Conservation (phyloP, 2,888 invertebrate species). For the Ochropleura plecta region DNA sequence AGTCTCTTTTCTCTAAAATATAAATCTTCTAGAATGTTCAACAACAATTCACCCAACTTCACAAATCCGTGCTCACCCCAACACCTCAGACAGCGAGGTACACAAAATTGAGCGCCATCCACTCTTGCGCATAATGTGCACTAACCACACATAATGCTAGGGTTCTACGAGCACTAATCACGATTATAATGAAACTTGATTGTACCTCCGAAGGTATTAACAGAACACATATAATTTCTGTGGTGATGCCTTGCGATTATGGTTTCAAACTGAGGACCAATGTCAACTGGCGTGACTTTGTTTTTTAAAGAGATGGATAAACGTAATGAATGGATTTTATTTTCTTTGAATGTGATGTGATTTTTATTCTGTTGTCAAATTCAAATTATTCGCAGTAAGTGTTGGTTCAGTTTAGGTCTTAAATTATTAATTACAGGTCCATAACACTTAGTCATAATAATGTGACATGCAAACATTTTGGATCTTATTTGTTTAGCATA, state of each 20-base stretch:
- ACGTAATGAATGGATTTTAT: no score
- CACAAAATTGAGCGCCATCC: conserved; percentile 52
- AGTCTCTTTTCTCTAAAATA: not conserved
- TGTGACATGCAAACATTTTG: no score
- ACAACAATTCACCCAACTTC: not conserved
- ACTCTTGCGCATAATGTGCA: conserved; percentile 60
- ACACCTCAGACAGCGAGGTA: conserved; percentile 24
- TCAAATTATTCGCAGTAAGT: no score
- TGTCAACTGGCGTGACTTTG: conserved; percentile 26
- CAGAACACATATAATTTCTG: conserved; percentile 66
- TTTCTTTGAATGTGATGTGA: no score
- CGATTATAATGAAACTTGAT: conserved; percentile 69
- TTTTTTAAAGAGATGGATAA: not conserved
- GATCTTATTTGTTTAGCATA: no score
- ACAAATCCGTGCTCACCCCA: conserved; percentile 12
- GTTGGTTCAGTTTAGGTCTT: no score
- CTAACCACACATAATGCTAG: conserved; percentile 68
- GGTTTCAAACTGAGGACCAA: not conserved
- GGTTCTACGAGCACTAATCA: conserved; percentile 66
- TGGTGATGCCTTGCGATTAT: conserved; percentile 52
- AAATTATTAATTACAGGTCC: no score
- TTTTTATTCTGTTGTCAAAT: no score
- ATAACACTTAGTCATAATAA: no score
- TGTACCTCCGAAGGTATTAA: conserved; percentile 64
- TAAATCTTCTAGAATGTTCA: not conserved